A percentile compares a stretch with the other conserved stretches of the same genome.
Evolutionary conservation across 2,888 invertebrate genomes (phyloP).

Genomic region (Cinara cedri): DNA sequence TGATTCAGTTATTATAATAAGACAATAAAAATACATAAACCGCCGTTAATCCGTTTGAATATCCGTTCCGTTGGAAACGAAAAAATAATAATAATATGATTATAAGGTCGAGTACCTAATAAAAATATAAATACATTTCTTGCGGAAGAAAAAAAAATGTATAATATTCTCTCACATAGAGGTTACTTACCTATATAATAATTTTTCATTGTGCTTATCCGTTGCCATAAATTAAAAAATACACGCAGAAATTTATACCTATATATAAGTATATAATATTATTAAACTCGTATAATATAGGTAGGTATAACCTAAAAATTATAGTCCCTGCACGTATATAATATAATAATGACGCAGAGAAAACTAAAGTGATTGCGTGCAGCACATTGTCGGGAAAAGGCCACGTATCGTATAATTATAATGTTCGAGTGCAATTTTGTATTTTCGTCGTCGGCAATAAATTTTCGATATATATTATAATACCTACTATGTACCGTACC

Average conservation of each 20-base stretch:
- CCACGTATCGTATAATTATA: slow-evolving; percentile 44
- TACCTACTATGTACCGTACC: too few species aligned
- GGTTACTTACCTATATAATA: too few species aligned
- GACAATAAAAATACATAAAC: too few species aligned
- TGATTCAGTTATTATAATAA: too few species aligned
- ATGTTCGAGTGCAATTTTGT: slow-evolving; percentile 45
- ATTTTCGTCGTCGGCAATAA: slow-evolving; percentile 32
- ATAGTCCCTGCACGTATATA: slow-evolving; percentile 38
- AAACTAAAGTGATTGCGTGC: slow-evolving; percentile 41
- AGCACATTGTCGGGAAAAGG: slow-evolving; percentile 30
- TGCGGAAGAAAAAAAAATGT: neutral
- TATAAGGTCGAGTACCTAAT: neutral
- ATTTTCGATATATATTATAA: slow-evolving; percentile 33
- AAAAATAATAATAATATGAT: too few species aligned
- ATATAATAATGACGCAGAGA: slow-evolving; percentile 34
- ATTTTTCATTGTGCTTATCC: slow-evolving; percentile 35
- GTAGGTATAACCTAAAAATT: slow-evolving; percentile 20
- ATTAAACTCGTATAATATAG: neutral
- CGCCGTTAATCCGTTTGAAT: too few species aligned
- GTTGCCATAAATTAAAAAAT: slow-evolving; percentile 28
- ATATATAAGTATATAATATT: too few species aligned
- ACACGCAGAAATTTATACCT: slow-evolving; percentile 1
- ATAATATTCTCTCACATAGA: slow-evolving; percentile 5
- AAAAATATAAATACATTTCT: neutral
- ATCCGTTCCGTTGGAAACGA: too few species aligned